phyloP scores from a whole-genome alignment of 2,888 invertebrate genomes.

The Melanargia galathea region DNA sequence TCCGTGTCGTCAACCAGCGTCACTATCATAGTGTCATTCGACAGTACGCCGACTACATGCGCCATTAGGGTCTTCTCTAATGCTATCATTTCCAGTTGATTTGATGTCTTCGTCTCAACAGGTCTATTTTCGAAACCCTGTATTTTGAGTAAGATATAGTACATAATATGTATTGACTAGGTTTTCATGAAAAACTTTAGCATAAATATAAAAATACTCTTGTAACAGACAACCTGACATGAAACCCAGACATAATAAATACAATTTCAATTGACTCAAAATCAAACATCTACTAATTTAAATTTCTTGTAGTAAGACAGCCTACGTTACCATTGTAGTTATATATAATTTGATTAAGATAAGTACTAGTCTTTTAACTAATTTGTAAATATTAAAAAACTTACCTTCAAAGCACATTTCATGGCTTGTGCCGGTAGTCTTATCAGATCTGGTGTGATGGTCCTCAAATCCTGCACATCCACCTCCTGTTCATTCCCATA shows the following conservation, averaged over 20 bases:
- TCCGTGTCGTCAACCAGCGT: constrained; percentile 82
- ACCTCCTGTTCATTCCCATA: constrained; percentile 97
- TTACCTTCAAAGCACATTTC: constrained; percentile 87
- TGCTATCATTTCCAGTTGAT: constrained; percentile 86
- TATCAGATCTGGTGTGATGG: constrained; percentile 85
- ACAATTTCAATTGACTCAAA: too few relatives aligned
- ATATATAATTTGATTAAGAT: too few relatives aligned
- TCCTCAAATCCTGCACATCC: constrained; percentile 80
- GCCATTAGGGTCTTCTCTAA: constrained; percentile 84
- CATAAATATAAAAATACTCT: too few relatives aligned
- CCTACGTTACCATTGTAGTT: too few relatives aligned
- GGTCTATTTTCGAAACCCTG: constrained; percentile 80
- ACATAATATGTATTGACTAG: background rate
- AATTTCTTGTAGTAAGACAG: too few relatives aligned
- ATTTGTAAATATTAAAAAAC: constrained; percentile 34
- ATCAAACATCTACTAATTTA: too few relatives aligned
- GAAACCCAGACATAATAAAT: too few relatives aligned
- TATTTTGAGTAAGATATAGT: background rate
- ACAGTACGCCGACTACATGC: constrained; percentile 78
- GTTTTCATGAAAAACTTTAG: background rate
- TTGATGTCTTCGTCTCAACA: constrained; percentile 80
- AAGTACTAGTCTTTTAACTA: background rate
- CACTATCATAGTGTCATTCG: constrained; percentile 81
- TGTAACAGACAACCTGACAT: too few relatives aligned
- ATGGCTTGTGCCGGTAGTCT: constrained; percentile 88